A percentile compares a stretch with the other conserved stretches of the same genome.
These are phyloP conservation scores for Tiaroga cobitis DNA, from an alignment of 2,797 vertebrate genomes.

Conservation along the genomic window DNA sequence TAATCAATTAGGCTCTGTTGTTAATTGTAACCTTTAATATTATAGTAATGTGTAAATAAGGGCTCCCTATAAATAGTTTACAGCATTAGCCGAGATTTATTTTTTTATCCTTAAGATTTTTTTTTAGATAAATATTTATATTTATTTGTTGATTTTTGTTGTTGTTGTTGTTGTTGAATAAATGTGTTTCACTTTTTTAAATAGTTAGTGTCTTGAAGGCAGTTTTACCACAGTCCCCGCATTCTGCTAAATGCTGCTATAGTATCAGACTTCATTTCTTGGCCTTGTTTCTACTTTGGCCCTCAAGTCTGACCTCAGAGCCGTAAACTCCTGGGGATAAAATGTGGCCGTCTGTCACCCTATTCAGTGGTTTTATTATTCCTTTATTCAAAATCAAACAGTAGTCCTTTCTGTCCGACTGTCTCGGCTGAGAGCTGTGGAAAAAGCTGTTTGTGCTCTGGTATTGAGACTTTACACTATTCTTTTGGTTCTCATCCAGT, in stretches of 20 bases:
- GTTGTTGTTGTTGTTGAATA: background rate
- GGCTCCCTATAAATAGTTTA: too few relatives aligned
- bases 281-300: background rate
- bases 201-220: too few relatives aligned
- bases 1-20: too few relatives aligned
- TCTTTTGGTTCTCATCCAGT: conserved; percentile 43
- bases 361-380: conserved; percentile 33
- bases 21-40: too few relatives aligned
- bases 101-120: too few relatives aligned
- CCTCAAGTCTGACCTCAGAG: conserved; percentile 12
- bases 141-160: background rate
- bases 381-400: conserved; percentile 47
- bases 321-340: background rate
- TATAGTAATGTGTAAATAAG: too few relatives aligned
- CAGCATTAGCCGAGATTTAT: too few relatives aligned
- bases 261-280: conserved; percentile 10
- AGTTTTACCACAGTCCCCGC: background rate
- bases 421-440: conserved; percentile 9
- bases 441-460: conserved; percentile 36
- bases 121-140: too few relatives aligned
- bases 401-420: conserved; percentile 32
- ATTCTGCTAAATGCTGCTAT: background rate
- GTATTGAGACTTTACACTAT: conserved; percentile 48
- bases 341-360: conserved; percentile 12
- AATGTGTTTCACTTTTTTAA: background rate